Evolutionary conservation across 1,140 invertebrate genomes (phyloP).

Genomic region (Thaumetopoea pityocampa): DNA sequence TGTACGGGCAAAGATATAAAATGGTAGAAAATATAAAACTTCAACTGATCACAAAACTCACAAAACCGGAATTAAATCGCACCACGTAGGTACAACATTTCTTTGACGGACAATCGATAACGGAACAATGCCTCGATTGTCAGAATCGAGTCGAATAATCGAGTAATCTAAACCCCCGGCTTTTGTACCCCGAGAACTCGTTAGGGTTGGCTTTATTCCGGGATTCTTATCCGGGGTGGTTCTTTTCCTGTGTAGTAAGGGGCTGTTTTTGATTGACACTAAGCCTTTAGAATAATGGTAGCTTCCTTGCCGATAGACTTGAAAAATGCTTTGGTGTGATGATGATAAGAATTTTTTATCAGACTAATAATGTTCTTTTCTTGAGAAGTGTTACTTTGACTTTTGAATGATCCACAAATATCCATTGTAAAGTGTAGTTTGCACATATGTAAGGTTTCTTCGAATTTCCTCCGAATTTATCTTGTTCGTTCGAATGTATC

Average conservation of each 20-base stretch:
- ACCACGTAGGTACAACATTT: constrained; percentile 2
- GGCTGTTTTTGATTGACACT: constrained; percentile 29
- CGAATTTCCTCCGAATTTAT: too few species aligned
- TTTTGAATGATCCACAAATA: too few species aligned
- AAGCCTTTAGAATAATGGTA: constrained; percentile 18
- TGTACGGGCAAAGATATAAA: too few species aligned
- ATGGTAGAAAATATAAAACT: background rate
- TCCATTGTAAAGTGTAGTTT: too few species aligned
- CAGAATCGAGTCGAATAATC: constrained; percentile 23
- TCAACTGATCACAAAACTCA: constrained; percentile 4
- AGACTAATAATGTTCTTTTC: too few species aligned
- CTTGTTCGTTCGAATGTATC: too few species aligned
- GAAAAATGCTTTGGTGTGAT: too few species aligned
- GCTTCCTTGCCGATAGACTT: too few species aligned
- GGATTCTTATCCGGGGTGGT: constrained; percentile 21
- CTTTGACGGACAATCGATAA: constrained; percentile 15
- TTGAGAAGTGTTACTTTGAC: too few species aligned
- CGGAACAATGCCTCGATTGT: constrained; percentile 24
- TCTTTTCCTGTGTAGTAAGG: constrained; percentile 13
- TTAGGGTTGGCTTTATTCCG: constrained; percentile 26
- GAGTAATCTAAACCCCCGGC: constrained; percentile 21
- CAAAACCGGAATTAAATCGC: constrained; percentile 5
- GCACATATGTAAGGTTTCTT: too few species aligned
- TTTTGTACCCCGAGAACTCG: constrained; percentile 25
- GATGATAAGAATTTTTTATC: too few species aligned